Evolutionary conservation across 2,113 vertebrate species (phyloP).

Genomic region (Acanthisitta chloris): DNA sequence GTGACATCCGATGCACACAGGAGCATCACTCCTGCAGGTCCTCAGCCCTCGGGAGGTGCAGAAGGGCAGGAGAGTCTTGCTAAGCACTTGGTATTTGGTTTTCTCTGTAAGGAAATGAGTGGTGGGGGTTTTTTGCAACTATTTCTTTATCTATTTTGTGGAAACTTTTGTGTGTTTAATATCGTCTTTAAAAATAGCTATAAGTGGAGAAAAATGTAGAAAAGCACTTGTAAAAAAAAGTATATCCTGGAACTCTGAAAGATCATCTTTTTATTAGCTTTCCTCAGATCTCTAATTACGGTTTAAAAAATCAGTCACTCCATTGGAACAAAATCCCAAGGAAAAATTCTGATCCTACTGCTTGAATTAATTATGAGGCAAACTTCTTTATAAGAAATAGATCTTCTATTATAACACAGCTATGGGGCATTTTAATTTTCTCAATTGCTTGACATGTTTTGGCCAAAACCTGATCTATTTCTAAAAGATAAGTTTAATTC

Average conservation of each 20-base stretch:
- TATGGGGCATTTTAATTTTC: slow-evolving; percentile 4
- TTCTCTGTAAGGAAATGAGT: not conserved
- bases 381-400: not conserved
- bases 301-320: not conserved
- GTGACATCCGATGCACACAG: rapidly evolving
- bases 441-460: not conserved
- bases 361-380: not conserved
- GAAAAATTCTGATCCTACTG: not conserved
- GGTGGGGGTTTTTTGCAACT: not conserved
- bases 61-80: not conserved
- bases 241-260: not conserved
- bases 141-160: not conserved
- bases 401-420: not conserved
- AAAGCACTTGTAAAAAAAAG: not conserved
- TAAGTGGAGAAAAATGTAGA: not conserved
- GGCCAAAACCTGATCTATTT: not conserved
- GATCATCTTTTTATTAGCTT: not conserved
- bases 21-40: not conserved
- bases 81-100: rapidly evolving
- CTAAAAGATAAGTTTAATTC: not conserved
- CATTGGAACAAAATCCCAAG: not conserved
- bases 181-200: not conserved
- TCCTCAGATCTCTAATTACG: not conserved
- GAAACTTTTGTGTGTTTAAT: not conserved
- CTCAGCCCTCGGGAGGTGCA: not conserved